Percentiles rank a stretch among this genome's conserved stretches.
Evolutionary conservation across 2,797 vertebrate species (phyloP).

Genomic region (Pelochelys cantorii): DNA sequence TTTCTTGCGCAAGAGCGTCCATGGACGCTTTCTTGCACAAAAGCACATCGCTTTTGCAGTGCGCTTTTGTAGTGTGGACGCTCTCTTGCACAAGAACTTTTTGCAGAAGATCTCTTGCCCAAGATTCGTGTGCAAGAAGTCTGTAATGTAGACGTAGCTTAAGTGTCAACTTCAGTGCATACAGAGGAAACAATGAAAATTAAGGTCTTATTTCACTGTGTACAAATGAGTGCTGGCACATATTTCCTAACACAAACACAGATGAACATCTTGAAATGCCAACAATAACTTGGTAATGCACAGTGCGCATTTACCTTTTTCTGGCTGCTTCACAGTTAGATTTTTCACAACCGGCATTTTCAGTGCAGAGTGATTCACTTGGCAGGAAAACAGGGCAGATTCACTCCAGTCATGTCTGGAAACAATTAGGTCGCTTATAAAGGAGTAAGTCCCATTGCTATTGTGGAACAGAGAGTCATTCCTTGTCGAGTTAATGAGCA

Average conservation of each 20-base stretch:
- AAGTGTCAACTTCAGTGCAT: neutral
- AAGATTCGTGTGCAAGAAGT: too few species aligned
- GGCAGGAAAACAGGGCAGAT: constrained; percentile 3
- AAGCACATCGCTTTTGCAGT: too few species aligned
- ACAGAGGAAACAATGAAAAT: neutral
- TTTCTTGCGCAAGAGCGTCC: too few species aligned
- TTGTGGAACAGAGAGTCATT: neutral
- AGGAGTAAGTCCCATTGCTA: constrained; percentile 37
- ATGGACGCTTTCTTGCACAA: too few species aligned
- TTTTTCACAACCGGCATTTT: neutral
- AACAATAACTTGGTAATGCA: neutral
- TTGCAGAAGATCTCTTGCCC: too few species aligned
- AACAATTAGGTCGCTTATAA: constrained; percentile 16
- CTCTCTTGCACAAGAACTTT: too few species aligned
- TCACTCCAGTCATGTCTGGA: constrained; percentile 5
- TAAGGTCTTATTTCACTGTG: neutral
- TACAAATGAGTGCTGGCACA: neutral
- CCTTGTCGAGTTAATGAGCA: constrained; percentile 10
- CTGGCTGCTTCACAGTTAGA: accelerated
- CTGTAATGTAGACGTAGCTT: too few species aligned
- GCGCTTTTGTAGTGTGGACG: too few species aligned
- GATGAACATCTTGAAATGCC: neutral
- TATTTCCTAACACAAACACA: neutral
- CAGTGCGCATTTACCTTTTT: neutral
- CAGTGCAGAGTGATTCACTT: constrained; percentile 38